Evolutionary conservation across 2,888 invertebrate genomes (phyloP).

Genomic region (Scaptomyza flava): DNA sequence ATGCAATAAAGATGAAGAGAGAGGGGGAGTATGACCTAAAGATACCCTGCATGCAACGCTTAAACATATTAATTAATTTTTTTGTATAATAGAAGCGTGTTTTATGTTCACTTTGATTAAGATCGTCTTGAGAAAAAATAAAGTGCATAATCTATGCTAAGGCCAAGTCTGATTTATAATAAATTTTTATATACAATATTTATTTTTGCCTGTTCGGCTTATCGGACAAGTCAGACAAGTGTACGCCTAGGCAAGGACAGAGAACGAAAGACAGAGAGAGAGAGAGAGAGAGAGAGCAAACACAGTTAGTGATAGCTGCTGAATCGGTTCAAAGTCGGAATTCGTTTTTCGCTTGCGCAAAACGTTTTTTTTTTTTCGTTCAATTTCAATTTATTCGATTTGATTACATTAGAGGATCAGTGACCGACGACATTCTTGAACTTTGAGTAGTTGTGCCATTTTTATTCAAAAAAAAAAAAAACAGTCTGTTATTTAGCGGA

Average conservation of each 20-base stretch:
- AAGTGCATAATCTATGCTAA: conserved; percentile 1
- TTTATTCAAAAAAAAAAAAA: conserved; percentile 51
- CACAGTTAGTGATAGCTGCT: not conserved
- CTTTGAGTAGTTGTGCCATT: conserved; percentile 14
- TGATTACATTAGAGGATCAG: conserved; percentile 52
- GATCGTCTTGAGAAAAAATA: no score
- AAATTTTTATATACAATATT: no score
- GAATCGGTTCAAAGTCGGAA: conserved; percentile 47
- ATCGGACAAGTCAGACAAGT: conserved; percentile 40
- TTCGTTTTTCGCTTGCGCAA: conserved; percentile 12
- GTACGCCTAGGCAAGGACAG: conserved; percentile 10
- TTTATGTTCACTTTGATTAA: no score
- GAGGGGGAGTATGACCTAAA: conserved; percentile 10
- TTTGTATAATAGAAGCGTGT: no score
- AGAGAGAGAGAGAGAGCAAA: not conserved
- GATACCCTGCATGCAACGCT: conserved; percentile 9
- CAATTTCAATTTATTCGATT: conserved; percentile 20
- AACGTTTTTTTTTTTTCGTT: not conserved
- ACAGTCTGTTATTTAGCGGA: conserved; percentile 56
- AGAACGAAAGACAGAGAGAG: conserved; percentile 1
- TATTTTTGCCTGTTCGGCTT: conserved; percentile 24
- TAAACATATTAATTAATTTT: no score
- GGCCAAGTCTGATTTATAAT: no score
- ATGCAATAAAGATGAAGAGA: not conserved
- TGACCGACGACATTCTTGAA: conserved; percentile 53